Evolutionary conservation across 2,888 invertebrate genomes (phyloP).

Genomic region (Perizoma affinitatum): DNA sequence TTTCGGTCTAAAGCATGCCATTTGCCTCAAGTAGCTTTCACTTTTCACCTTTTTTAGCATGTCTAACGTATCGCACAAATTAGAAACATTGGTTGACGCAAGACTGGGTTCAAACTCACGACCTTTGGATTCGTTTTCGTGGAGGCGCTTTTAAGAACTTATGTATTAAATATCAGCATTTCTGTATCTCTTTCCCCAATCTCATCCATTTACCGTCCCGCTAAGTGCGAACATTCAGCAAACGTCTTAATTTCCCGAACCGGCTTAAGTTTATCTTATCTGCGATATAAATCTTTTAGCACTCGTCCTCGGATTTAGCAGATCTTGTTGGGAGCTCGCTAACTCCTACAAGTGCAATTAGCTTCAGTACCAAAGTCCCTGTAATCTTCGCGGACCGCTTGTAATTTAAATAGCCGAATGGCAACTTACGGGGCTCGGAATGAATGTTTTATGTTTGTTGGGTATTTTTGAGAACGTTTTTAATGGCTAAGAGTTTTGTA

Average conservation of each 20-base stretch:
- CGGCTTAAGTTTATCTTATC: conserved; percentile 40
- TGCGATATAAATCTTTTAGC: conserved; percentile 82
- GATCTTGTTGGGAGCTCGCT: conserved; percentile 64
- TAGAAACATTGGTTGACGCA: no score
- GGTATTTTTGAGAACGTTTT: conserved; percentile 1
- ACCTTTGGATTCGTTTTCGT: no score
- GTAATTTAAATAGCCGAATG: conserved; percentile 59
- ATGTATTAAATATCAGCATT: conserved; percentile 4
- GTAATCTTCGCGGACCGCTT: conserved; percentile 74
- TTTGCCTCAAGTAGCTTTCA: neutral
- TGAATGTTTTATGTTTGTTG: conserved; percentile 15
- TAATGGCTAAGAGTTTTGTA: neutral
- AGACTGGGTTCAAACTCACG: no score
- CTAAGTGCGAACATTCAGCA: conserved; percentile 45
- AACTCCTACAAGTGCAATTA: conserved; percentile 81
- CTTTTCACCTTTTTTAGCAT: neutral
- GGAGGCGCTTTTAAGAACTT: no score
- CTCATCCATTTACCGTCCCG: conserved; percentile 25
- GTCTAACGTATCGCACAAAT: no score
- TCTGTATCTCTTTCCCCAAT: conserved; percentile 2
- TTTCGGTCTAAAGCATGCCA: no score
- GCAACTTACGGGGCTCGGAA: conserved; percentile 3
- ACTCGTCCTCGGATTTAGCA: conserved; percentile 71
- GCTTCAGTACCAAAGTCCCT: conserved; percentile 62
- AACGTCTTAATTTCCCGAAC: conserved; percentile 75